Evolutionary conservation across 2,113 vertebrate species (phyloP).

Genomic region (Ceratotherium simum): DNA sequence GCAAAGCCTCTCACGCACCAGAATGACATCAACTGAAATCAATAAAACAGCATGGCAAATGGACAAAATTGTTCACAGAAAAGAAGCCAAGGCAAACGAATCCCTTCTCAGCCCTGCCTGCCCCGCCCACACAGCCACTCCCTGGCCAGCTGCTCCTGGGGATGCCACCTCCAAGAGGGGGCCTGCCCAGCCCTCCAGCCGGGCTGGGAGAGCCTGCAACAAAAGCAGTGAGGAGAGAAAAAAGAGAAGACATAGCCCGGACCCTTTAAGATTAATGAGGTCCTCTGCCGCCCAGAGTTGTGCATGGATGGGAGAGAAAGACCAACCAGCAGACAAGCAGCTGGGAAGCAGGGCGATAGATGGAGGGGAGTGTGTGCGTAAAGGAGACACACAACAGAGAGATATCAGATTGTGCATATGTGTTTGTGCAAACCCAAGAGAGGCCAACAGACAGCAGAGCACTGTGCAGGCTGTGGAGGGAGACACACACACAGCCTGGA

Average conservation of each 20-base stretch:
- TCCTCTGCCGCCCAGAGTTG: not conserved
- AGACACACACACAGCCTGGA: not conserved
- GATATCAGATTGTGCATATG: not conserved
- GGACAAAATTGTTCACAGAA: conserved; percentile 53
- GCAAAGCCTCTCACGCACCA: not conserved
- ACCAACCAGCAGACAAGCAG: not conserved
- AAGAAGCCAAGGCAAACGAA: conserved; percentile 63
- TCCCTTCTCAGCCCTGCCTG: conserved; percentile 22
- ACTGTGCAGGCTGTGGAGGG: not conserved
- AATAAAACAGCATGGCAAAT: conserved; percentile 40
- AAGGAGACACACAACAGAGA: not conserved
- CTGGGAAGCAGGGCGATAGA: not conserved
- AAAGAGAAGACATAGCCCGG: not conserved
- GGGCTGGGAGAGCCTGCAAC: not conserved
- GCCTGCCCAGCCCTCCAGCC: not conserved
- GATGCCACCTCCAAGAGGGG: not conserved
- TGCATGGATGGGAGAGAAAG: not conserved
- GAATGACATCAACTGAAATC: conserved; percentile 59
- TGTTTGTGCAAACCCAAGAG: conserved; percentile 1
- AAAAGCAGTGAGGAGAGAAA: not conserved
- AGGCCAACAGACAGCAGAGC: not conserved
- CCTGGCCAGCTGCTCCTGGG: not conserved
- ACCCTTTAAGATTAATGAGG: not conserved
- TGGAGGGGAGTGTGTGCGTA: not conserved
- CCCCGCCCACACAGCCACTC: conserved; percentile 22